Base-by-base conservation (phyloP, 2,888 invertebrate genomes). In the Aphrophora alni region DNA sequence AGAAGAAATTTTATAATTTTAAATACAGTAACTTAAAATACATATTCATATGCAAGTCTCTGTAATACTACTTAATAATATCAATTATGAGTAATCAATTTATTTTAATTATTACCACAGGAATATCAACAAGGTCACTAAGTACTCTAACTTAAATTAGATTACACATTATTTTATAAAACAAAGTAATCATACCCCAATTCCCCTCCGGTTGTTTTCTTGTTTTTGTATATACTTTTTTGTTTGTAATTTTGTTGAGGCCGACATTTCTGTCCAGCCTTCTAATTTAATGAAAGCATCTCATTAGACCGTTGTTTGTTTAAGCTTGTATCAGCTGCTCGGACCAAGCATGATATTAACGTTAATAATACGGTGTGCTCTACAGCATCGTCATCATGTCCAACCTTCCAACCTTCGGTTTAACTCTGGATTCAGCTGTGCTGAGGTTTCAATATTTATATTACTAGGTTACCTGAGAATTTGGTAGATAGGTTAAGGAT, bases 231-330 rank as follows among this genome's bases (percentile, higher is more conserved):
- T 59, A 7, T 21, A 4, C 21, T 21, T 59, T 59, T 59, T 21
- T 59, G 59, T 59, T 59, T 59, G 59, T 59, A 59, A 59, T 59
- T 59, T 59, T n/a, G 59, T 59, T 14, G 59, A 21, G 14, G 21
- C 59, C 59, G 59, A 21, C 59, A 59, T 59, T 59, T 59, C 59
- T 59, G 59, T n/a, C 59, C 59, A 59, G 59, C 59, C 59, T 59
- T 59, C 59, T n/a, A 59, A 59, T 59, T 59, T 59, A 59, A 59
- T 59, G 59, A 59, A 59, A 59, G 59, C 59, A 59, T 59, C 59
- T 59, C 59, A 59, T 59, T 59, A 59, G 59, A 4, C 4, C 21
- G 59, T 21, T 59, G 59, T 59, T 59, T 59, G 59, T 59, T 59
- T 59, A 21, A 59, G 59, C 21, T 59, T 21, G 59, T 21, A 59